These are phyloP conservation scores for Drosophila tanythrix DNA, from an alignment of 2,888 invertebrate genomes.

Conservation along the genomic window DNA sequence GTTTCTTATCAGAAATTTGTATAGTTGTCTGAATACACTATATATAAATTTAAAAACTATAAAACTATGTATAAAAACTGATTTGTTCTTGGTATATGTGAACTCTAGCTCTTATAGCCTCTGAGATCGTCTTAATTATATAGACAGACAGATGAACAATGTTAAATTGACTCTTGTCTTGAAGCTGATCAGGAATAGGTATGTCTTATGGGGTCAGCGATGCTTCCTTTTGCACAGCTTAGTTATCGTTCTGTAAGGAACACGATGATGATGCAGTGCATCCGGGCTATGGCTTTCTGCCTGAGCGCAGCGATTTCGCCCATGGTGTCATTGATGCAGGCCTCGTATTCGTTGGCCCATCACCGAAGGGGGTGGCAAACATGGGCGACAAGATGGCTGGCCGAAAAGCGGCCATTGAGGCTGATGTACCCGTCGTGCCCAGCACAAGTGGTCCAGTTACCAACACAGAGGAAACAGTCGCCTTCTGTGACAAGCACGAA, in stretches of 20 bases:
- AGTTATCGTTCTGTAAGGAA: slow-evolving; percentile 89
- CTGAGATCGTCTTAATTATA: background rate
- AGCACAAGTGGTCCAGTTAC: slow-evolving; percentile 97
- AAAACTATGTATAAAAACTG: too few relatives aligned
- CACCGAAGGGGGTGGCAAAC: slow-evolving; percentile 95
- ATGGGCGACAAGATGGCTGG: slow-evolving; percentile 99
- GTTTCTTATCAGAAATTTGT: background rate
- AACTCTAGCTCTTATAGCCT: background rate
- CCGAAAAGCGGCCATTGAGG: slow-evolving; percentile 96
- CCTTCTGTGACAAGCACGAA: slow-evolving; percentile 96
- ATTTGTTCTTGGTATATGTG: too few relatives aligned
- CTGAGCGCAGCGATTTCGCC: slow-evolving; percentile 93
- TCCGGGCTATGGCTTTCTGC: slow-evolving; percentile 85
- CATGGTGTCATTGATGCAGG: slow-evolving; percentile 96
- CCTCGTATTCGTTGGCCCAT: slow-evolving; percentile 97
- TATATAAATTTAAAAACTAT: background rate
- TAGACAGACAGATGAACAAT: background rate
- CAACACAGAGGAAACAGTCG: slow-evolving; percentile 93
- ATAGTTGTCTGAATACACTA: background rate
- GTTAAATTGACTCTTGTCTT: background rate
- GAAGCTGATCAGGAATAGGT: background rate
- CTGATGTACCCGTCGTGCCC: slow-evolving; percentile 96
- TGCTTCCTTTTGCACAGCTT: background rate
- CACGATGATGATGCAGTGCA: slow-evolving; percentile 92
- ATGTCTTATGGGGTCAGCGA: background rate